Percentiles rank a stretch among this genome's conserved stretches.
These are phyloP conservation scores for Pheosia gnoma DNA, from an alignment of 2,888 invertebrate species.

Conservation along the genomic window DNA sequence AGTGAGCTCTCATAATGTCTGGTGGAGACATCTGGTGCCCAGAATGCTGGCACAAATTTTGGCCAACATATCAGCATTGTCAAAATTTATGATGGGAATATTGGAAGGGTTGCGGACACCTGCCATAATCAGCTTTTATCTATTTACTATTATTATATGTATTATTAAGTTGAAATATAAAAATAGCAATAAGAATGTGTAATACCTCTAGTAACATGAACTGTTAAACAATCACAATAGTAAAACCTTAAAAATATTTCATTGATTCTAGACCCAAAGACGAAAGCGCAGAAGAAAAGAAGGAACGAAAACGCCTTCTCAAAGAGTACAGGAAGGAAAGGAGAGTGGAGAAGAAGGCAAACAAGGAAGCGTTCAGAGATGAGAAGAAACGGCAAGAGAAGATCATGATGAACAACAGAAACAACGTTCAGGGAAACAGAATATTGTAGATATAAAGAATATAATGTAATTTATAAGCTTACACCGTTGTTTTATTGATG, in stretches of 20 bases:
- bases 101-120: too few relatives aligned
- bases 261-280: conserved; percentile 85
- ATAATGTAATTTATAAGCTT: conserved; percentile 7
- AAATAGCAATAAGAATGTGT: too few relatives aligned
- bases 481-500: background rate
- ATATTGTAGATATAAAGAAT: conserved; percentile 73
- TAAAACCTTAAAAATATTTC: conserved; percentile 12
- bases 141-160: too few relatives aligned
- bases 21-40: too few relatives aligned
- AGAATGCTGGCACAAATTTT: too few relatives aligned
- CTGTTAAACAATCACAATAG: background rate
- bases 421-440: conserved; percentile 89
- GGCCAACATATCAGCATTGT: too few relatives aligned
- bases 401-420: conserved; percentile 89
- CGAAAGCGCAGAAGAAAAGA: conserved; percentile 91
- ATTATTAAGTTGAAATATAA: too few relatives aligned
- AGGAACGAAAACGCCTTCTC: conserved; percentile 89
- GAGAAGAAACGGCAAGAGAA: conserved; percentile 93
- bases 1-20: too few relatives aligned
- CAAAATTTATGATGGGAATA: too few relatives aligned
- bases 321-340: conserved; percentile 92
- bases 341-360: conserved; percentile 91
- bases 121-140: too few relatives aligned
- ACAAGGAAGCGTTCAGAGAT: conserved; percentile 92
- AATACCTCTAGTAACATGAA: too few relatives aligned